Evolutionary conservation across 2,888 invertebrate genomes (phyloP), one percentile per base, ranked within the genome.

Genomic region (Acanthopleura granulata): DNA sequence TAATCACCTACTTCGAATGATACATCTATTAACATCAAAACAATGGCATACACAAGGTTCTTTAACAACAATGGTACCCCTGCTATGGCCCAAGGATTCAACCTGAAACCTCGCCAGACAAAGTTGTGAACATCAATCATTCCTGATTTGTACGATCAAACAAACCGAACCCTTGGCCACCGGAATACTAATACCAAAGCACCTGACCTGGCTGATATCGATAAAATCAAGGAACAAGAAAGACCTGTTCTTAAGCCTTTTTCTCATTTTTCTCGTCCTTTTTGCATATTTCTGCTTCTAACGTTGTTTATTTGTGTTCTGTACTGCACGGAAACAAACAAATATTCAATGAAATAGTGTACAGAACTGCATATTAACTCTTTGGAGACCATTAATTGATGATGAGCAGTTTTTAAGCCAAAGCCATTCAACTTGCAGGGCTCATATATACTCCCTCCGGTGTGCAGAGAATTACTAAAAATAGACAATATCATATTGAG

Each of bases 61-160:
- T 57, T n/a, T 22, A 6, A 57, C 4, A 22, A 57, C 57, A 18
- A 57, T n/a, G 22, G 22, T 12, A 18, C 18, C 18, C 57, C 57
- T n/a, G 57, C 57, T 9, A 57, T 57, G 22, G 57, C 18, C 22
- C 22, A n/a, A 57, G 57, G 57, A 57, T 57, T 57, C 57, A 57
- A 57, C 57, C 57, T 57, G 22, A 57, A 57, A 57, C 57, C 57
- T 57, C 57, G 57, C 3, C 57, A 57, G 57, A 22, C 57, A n/a
- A 57, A 18, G 22, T 57, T 57, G 1, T 57, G 57, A 12, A 57
- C 18, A n/a, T 57, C 57, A 12, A 22, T 57, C 57, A 22, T 57
- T 57, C 22, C 57, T 6, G 57, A 57, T 57, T 22, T 57, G 18
- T 22, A 22, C 22, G 57, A 57, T 12, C 57, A 57, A 57, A 57